Conservation (phyloP, 1,140 invertebrate genomes). For the Papilio glaucus region DNA sequence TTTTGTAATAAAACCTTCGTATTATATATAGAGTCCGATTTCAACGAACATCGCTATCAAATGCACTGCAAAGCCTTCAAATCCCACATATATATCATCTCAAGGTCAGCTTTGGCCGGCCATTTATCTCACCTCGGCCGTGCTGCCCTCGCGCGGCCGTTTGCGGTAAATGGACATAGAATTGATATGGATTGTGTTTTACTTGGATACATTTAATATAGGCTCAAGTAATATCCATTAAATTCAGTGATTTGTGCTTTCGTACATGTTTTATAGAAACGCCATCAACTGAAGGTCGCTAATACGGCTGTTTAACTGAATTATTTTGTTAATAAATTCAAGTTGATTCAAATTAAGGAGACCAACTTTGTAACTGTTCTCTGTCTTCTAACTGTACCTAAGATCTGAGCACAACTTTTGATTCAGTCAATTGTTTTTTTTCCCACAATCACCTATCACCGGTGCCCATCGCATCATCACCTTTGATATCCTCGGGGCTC, state of each 20-base stretch:
- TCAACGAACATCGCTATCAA: conserved; percentile 1
- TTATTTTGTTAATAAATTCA: too few species aligned
- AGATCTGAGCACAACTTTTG: too few species aligned
- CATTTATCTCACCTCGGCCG: conserved; percentile 11
- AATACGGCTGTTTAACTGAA: too few species aligned
- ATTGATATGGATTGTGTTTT: conserved; percentile 2
- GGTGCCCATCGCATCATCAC: too few species aligned
- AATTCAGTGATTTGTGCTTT: conserved; percentile 11
- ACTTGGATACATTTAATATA: conserved; percentile 5
- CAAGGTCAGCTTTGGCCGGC: conserved; percentile 7
- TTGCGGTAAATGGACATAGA: not conserved
- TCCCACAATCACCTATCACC: too few species aligned
- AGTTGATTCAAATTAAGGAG: too few species aligned
- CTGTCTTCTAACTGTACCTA: too few species aligned
- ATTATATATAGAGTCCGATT: not conserved
- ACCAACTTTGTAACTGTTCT: too few species aligned
- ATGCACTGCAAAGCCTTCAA: conserved; percentile 8
- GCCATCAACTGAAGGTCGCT: not conserved
- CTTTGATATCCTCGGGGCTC: too few species aligned
- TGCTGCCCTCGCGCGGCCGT: not conserved
- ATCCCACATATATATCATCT: conserved; percentile 24
- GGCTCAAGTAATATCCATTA: not conserved
- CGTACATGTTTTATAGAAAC: not conserved
- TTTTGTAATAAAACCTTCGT: not conserved
- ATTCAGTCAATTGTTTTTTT: too few species aligned